Percentiles rank a stretch among this genome's conserved stretches.
Conservation (phyloP, 2,113 vertebrate species). For the Atrichornis clamosus region DNA sequence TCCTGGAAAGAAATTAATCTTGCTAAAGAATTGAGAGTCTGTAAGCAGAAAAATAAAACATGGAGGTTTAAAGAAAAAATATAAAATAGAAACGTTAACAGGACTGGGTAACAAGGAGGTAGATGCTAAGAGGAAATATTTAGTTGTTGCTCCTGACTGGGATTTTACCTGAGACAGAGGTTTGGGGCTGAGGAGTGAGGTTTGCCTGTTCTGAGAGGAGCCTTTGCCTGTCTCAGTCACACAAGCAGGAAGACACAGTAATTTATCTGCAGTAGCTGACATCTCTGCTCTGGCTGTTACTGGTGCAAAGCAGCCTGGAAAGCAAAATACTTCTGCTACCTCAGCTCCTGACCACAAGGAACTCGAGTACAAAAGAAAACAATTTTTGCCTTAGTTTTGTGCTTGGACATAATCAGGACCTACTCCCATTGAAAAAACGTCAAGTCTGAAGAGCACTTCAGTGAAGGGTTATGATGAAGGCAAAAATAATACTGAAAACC, state of each 20-base stretch:
- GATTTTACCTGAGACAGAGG: not conserved
- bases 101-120: not conserved
- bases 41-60: not conserved
- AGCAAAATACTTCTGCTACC: not conserved
- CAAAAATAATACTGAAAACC: not conserved
- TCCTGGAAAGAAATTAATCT: not conserved
- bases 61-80: not conserved
- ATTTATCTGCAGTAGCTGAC: not conserved
- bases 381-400: not conserved
- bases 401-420: not conserved
- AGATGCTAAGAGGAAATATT: not conserved
- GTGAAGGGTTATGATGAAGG: not conserved
- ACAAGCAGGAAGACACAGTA: not conserved
- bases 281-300: not conserved
- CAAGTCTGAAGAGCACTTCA: not conserved
- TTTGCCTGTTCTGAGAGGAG: not conserved
- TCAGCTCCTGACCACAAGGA: not conserved
- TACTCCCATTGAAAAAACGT: not conserved
- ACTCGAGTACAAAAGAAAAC: not conserved
- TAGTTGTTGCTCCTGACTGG: not conserved
- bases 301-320: accelerated
- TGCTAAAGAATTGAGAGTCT: not conserved
- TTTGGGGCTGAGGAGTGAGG: not conserved
- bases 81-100: not conserved
- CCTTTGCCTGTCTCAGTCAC: not conserved